Evolutionary conservation across 2,797 vertebrate species (phyloP).

Genomic region (Acanthiza pusilla): DNA sequence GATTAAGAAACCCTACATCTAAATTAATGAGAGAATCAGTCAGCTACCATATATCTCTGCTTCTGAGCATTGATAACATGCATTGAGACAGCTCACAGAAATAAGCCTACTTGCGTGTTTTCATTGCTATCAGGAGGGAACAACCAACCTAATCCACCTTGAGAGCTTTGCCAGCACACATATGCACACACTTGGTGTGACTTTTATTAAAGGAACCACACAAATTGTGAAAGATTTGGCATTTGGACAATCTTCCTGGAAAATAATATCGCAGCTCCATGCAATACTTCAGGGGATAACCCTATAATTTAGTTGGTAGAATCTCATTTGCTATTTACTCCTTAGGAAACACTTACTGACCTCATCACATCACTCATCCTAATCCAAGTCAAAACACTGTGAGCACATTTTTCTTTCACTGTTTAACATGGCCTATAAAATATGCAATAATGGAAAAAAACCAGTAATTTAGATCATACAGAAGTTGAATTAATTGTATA

Average conservation of each 20-base stretch:
- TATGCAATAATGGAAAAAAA: fast-evolving
- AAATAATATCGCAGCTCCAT: background rate
- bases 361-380: background rate
- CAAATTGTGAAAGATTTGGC: background rate
- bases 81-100: background rate
- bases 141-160: background rate
- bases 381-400: background rate
- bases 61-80: background rate
- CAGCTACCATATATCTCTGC: background rate
- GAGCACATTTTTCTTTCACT: background rate
- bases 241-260: background rate
- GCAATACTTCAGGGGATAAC: background rate
- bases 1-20: background rate
- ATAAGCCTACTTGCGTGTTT: background rate
- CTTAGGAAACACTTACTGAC: background rate
- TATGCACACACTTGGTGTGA: background rate
- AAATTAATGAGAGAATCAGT: background rate
- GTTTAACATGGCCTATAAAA: background rate
- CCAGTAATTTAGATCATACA: background rate
- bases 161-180: background rate
- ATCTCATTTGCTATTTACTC: background rate
- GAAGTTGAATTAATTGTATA: background rate
- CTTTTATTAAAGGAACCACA: background rate
- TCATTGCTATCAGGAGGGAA: background rate
- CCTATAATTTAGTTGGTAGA: background rate